These are phyloP conservation scores for Muscidifurax raptorellus DNA, from an alignment of 1,140 invertebrate species.

Conservation along the genomic window DNA sequence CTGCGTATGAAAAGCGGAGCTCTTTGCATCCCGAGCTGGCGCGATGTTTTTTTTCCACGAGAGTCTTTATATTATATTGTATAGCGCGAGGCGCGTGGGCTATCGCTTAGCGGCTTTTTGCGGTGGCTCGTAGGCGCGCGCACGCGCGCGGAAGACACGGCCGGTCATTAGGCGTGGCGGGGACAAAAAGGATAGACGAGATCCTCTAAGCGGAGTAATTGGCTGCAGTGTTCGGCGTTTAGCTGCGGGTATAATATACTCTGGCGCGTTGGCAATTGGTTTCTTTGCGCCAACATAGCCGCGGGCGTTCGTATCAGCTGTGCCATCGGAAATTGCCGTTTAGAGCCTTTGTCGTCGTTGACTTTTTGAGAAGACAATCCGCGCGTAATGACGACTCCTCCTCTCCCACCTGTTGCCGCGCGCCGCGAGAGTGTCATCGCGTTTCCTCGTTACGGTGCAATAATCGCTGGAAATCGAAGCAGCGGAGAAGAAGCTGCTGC, in stretches of 20 bases:
- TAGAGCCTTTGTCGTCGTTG: background rate
- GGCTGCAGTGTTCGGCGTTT: background rate
- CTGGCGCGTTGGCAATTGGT: background rate
- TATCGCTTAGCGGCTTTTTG: conserved; percentile 4
- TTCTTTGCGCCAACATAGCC: background rate
- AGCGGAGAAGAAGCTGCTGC: background rate
- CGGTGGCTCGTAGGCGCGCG: no score
- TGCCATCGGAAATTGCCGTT: conserved; percentile 22
- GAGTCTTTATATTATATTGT: background rate
- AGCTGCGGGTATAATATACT: background rate
- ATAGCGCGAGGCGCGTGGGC: background rate
- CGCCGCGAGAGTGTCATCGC: background rate
- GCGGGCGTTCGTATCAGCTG: background rate
- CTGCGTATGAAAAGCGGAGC: no score
- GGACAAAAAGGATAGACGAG: background rate
- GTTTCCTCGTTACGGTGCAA: background rate
- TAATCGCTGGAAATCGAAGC: background rate
- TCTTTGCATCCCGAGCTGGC: background rate
- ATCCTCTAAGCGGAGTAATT: background rate
- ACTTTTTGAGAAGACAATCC: conserved; percentile 1
- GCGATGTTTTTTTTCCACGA: no score
- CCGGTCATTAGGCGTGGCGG: background rate
- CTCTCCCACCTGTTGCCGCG: background rate
- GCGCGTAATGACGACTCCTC: background rate
- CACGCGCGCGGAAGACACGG: background rate